A percentile compares a stretch with the other conserved stretches of the same genome.
Evolutionary conservation across 1,140 invertebrate species (phyloP).

Genomic region (Psix sp.): DNA sequence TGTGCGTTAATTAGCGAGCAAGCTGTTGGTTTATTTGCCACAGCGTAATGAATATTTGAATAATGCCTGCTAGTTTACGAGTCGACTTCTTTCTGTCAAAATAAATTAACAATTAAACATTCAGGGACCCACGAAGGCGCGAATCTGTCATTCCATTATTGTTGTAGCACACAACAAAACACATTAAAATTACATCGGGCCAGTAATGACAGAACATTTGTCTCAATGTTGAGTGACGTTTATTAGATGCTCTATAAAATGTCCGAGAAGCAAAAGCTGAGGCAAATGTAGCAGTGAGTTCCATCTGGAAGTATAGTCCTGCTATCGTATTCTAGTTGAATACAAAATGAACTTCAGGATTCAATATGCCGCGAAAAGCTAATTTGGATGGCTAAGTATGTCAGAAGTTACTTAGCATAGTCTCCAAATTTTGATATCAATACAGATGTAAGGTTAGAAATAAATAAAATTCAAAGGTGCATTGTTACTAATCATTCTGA

Average conservation of each 20-base stretch:
- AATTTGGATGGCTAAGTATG: conserved; percentile 3
- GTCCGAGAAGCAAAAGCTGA: conserved; percentile 26
- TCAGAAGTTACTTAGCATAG: conserved; percentile 7
- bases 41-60: conserved; percentile 72
- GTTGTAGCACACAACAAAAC: conserved; percentile 6
- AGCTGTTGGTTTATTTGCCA: conserved; percentile 67
- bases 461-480: no score
- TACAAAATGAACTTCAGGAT: not conserved
- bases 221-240: conserved; percentile 24
- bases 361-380: conserved; percentile 3
- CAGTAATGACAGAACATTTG: conserved; percentile 4
- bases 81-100: conserved; percentile 61
- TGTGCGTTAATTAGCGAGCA: conserved; percentile 71
- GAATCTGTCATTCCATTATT: conserved; percentile 30
- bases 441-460: no score
- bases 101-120: conserved; percentile 71
- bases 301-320: not conserved
- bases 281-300: conserved; percentile 5
- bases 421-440: no score
- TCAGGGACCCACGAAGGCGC: conserved; percentile 15
- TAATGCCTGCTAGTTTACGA: conserved; percentile 66
- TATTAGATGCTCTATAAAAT: conserved; percentile 18
- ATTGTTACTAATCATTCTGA: no score
- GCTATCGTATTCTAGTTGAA: not conserved
- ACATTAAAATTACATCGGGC: conserved; percentile 19